Conservation (phyloP, 2,888 invertebrate species). For the Lycaena phlaeas region DNA sequence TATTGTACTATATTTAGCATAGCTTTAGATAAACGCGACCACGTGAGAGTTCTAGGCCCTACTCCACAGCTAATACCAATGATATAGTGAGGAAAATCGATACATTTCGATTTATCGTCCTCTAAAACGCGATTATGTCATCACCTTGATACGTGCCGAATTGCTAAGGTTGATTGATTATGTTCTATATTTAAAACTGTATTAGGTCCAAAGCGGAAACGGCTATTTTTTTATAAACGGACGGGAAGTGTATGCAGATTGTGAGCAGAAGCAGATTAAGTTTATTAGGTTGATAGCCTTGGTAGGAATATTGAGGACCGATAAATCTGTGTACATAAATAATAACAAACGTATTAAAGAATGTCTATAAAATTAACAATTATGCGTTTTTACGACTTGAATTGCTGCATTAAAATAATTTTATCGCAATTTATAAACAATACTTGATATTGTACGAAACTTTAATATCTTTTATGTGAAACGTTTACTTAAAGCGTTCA, state of each 20-base stretch:
- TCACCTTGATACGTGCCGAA: conserved; percentile 8
- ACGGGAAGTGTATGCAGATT: conserved; percentile 32
- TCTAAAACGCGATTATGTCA: background rate
- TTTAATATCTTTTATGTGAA: background rate
- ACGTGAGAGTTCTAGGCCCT: too few species aligned
- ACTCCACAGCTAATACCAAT: too few species aligned
- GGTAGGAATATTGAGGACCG: background rate
- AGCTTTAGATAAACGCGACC: background rate
- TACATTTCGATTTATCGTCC: background rate
- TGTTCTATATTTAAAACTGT: conserved; percentile 11
- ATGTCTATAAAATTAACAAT: conserved; percentile 7
- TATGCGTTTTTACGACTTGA: conserved; percentile 3
- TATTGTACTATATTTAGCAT: too few species aligned
- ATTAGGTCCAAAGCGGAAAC: conserved; percentile 34
- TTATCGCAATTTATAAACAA: background rate
- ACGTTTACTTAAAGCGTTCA: background rate
- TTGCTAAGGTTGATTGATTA: background rate
- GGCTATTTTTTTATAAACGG: conserved; percentile 28
- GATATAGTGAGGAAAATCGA: conserved; percentile 1
- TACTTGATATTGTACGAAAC: conserved; percentile 1
- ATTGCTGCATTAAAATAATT: conserved; percentile 1
- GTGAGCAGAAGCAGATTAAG: conserved; percentile 14
- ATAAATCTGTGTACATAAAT: background rate
- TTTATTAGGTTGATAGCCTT: conserved; percentile 7
- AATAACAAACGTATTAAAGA: conserved; percentile 4